These are phyloP conservation scores for Xestoiulus laeticollis DNA, from an alignment of 2,888 invertebrate species.

Conservation along the genomic window DNA sequence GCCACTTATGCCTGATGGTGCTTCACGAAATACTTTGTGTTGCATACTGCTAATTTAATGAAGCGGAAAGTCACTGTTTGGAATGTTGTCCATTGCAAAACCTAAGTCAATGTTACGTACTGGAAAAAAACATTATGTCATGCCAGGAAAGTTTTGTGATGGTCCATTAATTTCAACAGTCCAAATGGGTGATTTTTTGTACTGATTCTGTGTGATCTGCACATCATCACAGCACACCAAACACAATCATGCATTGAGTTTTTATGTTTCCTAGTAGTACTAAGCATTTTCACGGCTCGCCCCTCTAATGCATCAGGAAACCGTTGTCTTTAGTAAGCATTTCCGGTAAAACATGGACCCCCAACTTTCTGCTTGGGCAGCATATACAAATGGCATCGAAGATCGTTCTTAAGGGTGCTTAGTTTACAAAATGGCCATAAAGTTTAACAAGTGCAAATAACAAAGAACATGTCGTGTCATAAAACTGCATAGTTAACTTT, in stretches of 20 bases:
- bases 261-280: background rate
- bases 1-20: background rate
- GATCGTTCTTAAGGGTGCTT: background rate
- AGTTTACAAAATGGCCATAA: background rate
- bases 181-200: background rate
- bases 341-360: background rate
- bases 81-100: background rate
- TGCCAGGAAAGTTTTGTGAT: background rate
- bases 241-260: no score
- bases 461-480: background rate
- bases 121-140: background rate
- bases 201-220: no score
- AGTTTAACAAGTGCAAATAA: background rate
- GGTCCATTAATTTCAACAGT: background rate
- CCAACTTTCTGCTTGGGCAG: background rate
- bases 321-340: background rate
- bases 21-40: background rate
- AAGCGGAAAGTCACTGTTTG: background rate
- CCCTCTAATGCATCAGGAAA: background rate
- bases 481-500: background rate
- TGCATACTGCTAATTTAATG: background rate
- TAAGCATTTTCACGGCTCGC: background rate
- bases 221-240: no score
- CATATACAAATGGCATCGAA: background rate
- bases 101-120: background rate